Conservation (phyloP, 2,797 vertebrate species). For the Sphaeramia orbicularis region DNA sequence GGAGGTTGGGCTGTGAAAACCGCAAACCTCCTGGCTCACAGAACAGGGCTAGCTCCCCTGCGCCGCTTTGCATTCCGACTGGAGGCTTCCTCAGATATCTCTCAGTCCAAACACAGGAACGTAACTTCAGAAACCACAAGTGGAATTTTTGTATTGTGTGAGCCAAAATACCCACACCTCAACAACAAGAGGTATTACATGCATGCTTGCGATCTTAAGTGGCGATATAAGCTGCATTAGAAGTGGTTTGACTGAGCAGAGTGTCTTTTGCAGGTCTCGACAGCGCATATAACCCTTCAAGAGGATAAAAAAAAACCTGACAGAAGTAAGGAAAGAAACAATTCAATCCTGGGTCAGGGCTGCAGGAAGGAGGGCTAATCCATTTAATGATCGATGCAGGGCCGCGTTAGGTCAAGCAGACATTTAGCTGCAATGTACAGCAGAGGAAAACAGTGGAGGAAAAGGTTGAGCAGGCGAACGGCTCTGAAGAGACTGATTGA, state of each 20-base stretch:
- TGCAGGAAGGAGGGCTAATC: constrained; percentile 38
- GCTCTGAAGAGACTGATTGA: constrained; percentile 62
- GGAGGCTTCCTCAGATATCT: constrained; percentile 16
- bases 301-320: neutral
- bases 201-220: constrained; percentile 39
- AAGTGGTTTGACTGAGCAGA: constrained; percentile 30
- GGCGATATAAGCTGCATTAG: constrained; percentile 20
- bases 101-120: constrained; percentile 14
- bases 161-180: constrained; percentile 32
- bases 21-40: constrained; percentile 35
- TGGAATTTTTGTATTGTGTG: constrained; percentile 15
- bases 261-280: constrained; percentile 22
- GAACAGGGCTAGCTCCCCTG: constrained; percentile 23
- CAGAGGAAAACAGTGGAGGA: constrained; percentile 1
- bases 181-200: constrained; percentile 12
- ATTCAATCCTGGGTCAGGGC: constrained; percentile 59
- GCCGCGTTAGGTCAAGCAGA: constrained; percentile 65
- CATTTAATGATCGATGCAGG: constrained; percentile 62
- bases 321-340: constrained; percentile 33
- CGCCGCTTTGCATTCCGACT: constrained; percentile 47
- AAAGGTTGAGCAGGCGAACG: constrained; percentile 15
- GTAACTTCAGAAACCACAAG: constrained; percentile 32
- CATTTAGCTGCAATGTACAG: constrained; percentile 57
- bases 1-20: constrained; percentile 46
- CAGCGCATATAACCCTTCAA: constrained; percentile 7